Evolutionary conservation across 2,797 vertebrate species (phyloP).

Genomic region (Chelmon rostratus): DNA sequence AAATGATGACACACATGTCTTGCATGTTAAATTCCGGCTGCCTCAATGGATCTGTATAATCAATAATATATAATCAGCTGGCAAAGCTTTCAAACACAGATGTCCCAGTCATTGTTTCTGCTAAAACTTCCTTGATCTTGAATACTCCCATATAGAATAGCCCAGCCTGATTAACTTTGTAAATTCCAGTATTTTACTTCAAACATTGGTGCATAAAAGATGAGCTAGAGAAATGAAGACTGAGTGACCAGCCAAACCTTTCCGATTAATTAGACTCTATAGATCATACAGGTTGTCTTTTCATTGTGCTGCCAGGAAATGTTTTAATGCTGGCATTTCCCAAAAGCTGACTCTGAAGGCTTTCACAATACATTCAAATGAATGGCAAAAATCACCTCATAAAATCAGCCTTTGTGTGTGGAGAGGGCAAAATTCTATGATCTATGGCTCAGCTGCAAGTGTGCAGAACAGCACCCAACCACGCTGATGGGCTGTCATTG

Average conservation of each 20-base stretch:
- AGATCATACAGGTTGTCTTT: slow-evolving; percentile 39
- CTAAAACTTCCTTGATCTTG: background rate
- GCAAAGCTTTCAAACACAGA: background rate
- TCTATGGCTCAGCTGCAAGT: slow-evolving; percentile 77
- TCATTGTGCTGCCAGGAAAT: slow-evolving; percentile 42
- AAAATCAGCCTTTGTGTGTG: slow-evolving; percentile 45
- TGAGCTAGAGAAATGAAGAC: slow-evolving; percentile 29
- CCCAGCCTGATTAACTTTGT: background rate
- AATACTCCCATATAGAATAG: background rate
- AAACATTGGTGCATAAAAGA: slow-evolving; percentile 18
- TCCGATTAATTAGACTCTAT: slow-evolving; percentile 32
- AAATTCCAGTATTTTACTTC: background rate
- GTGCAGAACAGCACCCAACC: slow-evolving; percentile 66
- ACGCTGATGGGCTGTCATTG: slow-evolving; percentile 75
- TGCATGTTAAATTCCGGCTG: background rate
- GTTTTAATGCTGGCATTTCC: slow-evolving; percentile 47
- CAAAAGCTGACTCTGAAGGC: slow-evolving; percentile 27
- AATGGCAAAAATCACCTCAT: slow-evolving; percentile 46
- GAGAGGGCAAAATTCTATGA: slow-evolving; percentile 62
- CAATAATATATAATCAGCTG: slow-evolving; percentile 40
- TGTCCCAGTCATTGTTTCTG: background rate
- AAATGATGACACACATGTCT: background rate
- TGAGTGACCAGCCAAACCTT: slow-evolving; percentile 26
- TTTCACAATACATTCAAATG: slow-evolving; percentile 46
- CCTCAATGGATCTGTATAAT: slow-evolving; percentile 44